phyloP scores from a whole-genome alignment of 1,140 invertebrate species.

The Microvelia longipes region DNA sequence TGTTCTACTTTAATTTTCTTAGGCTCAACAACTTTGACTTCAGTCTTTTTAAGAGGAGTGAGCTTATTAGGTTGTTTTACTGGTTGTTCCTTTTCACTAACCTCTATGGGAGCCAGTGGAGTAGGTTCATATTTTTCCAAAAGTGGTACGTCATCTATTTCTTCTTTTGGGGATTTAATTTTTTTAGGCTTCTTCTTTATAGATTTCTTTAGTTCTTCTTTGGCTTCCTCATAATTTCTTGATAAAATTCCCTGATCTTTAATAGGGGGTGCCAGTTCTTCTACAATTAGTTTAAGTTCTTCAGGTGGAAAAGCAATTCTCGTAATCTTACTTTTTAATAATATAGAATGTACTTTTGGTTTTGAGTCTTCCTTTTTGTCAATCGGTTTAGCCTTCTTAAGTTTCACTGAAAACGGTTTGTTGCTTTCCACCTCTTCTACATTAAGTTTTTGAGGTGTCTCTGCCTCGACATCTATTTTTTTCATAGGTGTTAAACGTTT shows the following conservation, averaged over 20 bases:
- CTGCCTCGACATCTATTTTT: neutral
- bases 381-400: conserved; percentile 38
- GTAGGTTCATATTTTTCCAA: conserved; percentile 15
- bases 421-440: conserved; percentile 20
- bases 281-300: conserved; percentile 19
- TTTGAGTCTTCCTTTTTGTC: conserved; percentile 35
- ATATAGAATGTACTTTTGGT: conserved; percentile 38
- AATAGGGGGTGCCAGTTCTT: conserved; percentile 19
- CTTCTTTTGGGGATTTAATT: conserved; percentile 15
- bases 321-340: conserved; percentile 46
- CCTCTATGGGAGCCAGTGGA: conserved; percentile 4
- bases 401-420: conserved; percentile 40
- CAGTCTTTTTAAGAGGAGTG: conserved; percentile 28
- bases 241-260: conserved; percentile 27
- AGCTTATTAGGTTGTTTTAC: conserved; percentile 22
- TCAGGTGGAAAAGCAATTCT: conserved; percentile 30
- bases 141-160: conserved; percentile 12
- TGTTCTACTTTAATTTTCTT: conserved; percentile 21
- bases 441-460: conserved; percentile 21
- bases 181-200: conserved; percentile 16
- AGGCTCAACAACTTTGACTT: conserved; percentile 20
- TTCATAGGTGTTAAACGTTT: conserved; percentile 4
- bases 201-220: conserved; percentile 12
- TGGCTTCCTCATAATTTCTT: conserved; percentile 19
- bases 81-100: conserved; percentile 13